These are phyloP conservation scores for Cardiocondyla obscurior DNA, from an alignment of 1,140 invertebrate species.

Conservation along the genomic window DNA sequence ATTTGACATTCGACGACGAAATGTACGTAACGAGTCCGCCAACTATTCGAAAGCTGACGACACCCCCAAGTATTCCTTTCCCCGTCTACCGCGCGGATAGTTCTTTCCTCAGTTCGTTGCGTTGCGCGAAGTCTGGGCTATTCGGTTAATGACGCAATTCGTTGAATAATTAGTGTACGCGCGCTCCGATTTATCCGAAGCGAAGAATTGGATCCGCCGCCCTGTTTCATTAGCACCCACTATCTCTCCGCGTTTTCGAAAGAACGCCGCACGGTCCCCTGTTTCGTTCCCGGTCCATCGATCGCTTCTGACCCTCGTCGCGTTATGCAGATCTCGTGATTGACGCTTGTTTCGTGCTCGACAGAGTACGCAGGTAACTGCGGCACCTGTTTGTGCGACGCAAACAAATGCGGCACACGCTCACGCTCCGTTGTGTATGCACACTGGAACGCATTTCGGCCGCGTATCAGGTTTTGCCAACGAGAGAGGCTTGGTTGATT, in stretches of 20 bases:
- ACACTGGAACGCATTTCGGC: constrained; percentile 20
- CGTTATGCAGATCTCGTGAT: constrained; percentile 51
- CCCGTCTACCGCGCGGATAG: not conserved
- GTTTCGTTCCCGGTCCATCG: constrained; percentile 11
- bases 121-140: constrained; percentile 50
- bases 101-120: not conserved
- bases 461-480: constrained; percentile 23
- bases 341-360: constrained; percentile 59
- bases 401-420: constrained; percentile 72
- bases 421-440: not conserved
- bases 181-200: not conserved
- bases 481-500: constrained; percentile 48
- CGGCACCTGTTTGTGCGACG: constrained; percentile 73
- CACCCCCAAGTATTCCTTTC: not conserved
- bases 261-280: not conserved
- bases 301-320: constrained; percentile 38
- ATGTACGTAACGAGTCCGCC: constrained; percentile 68
- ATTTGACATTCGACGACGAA: constrained; percentile 69
- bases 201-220: constrained; percentile 27
- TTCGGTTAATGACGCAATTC: constrained; percentile 64
- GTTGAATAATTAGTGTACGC: constrained; percentile 64
- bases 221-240: not conserved
- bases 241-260: not conserved
- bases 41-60: constrained; percentile 56
- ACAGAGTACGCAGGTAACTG: constrained; percentile 53